Base-by-base conservation (phyloP, 2,888 invertebrate genomes). In the Baccha elongata region DNA sequence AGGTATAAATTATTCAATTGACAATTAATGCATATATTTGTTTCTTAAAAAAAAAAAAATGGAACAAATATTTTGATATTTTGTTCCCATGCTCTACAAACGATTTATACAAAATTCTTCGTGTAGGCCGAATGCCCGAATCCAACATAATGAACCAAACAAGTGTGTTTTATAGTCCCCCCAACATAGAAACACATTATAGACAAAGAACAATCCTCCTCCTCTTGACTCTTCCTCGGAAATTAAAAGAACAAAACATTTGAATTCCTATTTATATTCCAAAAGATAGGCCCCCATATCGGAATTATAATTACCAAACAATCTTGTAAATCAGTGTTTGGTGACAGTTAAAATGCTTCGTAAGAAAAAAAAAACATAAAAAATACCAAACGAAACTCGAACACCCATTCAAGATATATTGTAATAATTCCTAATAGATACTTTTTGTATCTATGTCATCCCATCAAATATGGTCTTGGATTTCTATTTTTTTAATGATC, bases 301-400 rank as follows among this genome's bases (percentile, higher is more conserved):
- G 55, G 60, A 62, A 55, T 62, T 62, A 76, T 76, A 64, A 75
- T 80, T 75, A 83, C 72, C 40, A 76, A 72, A 67, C 67, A 83
- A 83, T 76, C 76, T 67, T 75, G 48, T 83, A 83, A 83, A 83
- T 83, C 81, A 83, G 76, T 67, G 42, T 72, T 71, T 48, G 75
- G 81, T 76, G 81, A 83, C 81, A 83, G 65, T 76, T 68, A 52
- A 67, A 83, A 58, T 58, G 58, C 35, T 68, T 68, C 32, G 37
- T 65, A 32, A 69, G 50, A 68, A 65, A 42, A 42, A 67, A 64
- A 44, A 23, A 58, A 37, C 29, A 58, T 35, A 42, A 64, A 64
- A 35, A 62, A 32, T n/a, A n/a, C n/a, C n/a, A n/a, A 21, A 55
- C 19, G 21, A 55, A 60, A 60, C 17, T 2, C 42, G 44, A 60